These are phyloP conservation scores for Picus viridis DNA, from an alignment of 2,797 vertebrate genomes.

Conservation along the genomic window DNA sequence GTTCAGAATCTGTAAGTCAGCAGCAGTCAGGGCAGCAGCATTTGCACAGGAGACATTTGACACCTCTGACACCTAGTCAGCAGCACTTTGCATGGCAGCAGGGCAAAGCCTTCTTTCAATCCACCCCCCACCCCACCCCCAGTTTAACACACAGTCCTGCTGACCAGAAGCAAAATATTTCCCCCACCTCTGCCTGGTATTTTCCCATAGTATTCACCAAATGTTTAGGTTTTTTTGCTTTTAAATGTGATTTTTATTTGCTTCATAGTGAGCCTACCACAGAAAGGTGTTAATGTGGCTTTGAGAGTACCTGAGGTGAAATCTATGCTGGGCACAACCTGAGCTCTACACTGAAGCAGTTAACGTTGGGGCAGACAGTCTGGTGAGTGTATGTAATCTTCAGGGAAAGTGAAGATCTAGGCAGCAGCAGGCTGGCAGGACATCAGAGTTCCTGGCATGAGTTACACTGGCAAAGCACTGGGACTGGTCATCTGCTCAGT, in stretches of 20 bases:
- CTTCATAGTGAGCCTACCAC: not conserved
- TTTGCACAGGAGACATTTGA: not conserved
- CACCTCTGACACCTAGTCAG: not conserved
- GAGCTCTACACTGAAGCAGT: not conserved
- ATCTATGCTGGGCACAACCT: not conserved
- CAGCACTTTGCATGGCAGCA: not conserved
- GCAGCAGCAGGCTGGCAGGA: conserved; percentile 48
- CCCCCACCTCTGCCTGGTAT: not conserved
- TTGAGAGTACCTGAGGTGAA: not conserved
- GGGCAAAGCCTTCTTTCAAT: not conserved
- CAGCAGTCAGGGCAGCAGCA: not conserved
- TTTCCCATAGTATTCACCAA: not conserved
- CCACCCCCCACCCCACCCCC: not conserved
- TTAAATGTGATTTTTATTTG: not conserved
- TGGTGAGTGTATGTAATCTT: not conserved
- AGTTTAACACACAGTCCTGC: not conserved
- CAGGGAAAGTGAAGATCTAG: not conserved
- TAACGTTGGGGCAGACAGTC: not conserved
- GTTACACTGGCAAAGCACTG: not conserved
- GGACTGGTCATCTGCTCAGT: conserved; percentile 14
- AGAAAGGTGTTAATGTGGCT: not conserved
- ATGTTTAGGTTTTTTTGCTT: not conserved
- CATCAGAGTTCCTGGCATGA: conserved; percentile 37
- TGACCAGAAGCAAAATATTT: not conserved
- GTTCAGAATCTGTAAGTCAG: not conserved